Conservation (phyloP, 1,140 invertebrate genomes). For the Drosophila malerkotliana region DNA sequence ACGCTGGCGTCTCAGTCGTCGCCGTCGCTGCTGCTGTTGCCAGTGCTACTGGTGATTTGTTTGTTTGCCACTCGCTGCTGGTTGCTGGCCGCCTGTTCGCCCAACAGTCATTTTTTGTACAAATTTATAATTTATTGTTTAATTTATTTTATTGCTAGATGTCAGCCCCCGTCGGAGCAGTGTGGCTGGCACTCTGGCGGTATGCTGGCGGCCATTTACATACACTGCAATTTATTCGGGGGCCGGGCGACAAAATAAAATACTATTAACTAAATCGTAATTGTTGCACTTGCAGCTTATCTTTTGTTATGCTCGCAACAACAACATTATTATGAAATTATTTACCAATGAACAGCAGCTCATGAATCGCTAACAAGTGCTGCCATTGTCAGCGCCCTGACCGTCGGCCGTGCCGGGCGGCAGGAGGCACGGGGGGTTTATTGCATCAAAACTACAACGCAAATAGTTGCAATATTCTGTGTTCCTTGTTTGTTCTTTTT, state of each 20-base stretch:
- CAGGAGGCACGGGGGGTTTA: constrained; percentile 10
- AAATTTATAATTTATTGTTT: constrained; percentile 83
- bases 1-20: constrained; percentile 17
- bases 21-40: constrained; percentile 5
- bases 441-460: constrained; percentile 70
- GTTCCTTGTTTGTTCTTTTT: constrained; percentile 41
- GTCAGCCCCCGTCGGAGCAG: constrained; percentile 36
- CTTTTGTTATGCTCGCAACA: constrained; percentile 72
- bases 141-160: constrained; percentile 82
- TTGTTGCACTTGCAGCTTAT: constrained; percentile 75
- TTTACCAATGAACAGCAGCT: constrained; percentile 80
- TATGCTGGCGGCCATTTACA: constrained; percentile 15
- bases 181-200: constrained; percentile 7
- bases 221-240: constrained; percentile 2
- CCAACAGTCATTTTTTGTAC: constrained; percentile 81
- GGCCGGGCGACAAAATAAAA: constrained; percentile 25
- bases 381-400: constrained; percentile 33
- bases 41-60: constrained; percentile 4
- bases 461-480: constrained; percentile 75
- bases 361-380: constrained; percentile 76
- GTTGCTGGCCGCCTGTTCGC: constrained; percentile 69
- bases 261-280: constrained; percentile 80
- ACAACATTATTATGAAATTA: constrained; percentile 83
- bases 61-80: constrained; percentile 6
- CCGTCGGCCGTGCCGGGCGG: neutral